Evolutionary conservation across 1,140 invertebrate genomes (phyloP).

Genomic region (Linepithema humile): DNA sequence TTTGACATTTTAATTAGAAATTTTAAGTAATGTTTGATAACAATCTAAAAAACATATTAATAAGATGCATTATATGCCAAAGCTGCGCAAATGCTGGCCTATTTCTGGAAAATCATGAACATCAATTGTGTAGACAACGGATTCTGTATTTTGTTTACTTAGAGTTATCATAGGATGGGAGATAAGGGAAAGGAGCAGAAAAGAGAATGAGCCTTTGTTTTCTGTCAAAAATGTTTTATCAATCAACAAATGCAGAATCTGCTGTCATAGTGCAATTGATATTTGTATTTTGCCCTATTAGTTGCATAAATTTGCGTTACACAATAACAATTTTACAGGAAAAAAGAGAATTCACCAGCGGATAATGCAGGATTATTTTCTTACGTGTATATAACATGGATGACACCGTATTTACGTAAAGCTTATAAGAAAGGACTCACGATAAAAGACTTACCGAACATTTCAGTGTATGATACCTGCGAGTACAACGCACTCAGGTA

Average conservation of each 20-base stretch:
- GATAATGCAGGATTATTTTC: constrained; percentile 74
- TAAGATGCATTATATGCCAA: not conserved
- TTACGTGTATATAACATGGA: constrained; percentile 86
- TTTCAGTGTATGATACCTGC: constrained; percentile 85
- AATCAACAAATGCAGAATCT: too few species aligned
- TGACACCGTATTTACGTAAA: constrained; percentile 85
- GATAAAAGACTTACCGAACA: constrained; percentile 82
- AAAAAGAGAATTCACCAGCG: constrained; percentile 59
- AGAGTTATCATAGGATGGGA: too few species aligned
- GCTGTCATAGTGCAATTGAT: too few species aligned
- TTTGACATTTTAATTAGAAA: constrained; percentile 9
- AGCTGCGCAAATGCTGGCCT: too few species aligned
- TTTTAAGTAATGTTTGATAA: not conserved
- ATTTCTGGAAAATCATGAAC: too few species aligned
- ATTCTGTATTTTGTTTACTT: too few species aligned
- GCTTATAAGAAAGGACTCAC: constrained; percentile 84
- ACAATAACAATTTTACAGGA: constrained; percentile 46
- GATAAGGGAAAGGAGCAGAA: too few species aligned
- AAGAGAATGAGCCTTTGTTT: too few species aligned
- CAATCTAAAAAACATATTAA: not conserved
- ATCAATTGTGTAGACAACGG: too few species aligned
- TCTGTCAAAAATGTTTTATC: too few species aligned
- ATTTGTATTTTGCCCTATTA: too few species aligned
- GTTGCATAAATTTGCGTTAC: too few species aligned
- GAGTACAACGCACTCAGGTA: constrained; percentile 83